Evolutionary conservation across 2,797 vertebrate species (phyloP), one percentile per base, ranked within the genome.

Genomic region (Geotrypetes seraphini): DNA sequence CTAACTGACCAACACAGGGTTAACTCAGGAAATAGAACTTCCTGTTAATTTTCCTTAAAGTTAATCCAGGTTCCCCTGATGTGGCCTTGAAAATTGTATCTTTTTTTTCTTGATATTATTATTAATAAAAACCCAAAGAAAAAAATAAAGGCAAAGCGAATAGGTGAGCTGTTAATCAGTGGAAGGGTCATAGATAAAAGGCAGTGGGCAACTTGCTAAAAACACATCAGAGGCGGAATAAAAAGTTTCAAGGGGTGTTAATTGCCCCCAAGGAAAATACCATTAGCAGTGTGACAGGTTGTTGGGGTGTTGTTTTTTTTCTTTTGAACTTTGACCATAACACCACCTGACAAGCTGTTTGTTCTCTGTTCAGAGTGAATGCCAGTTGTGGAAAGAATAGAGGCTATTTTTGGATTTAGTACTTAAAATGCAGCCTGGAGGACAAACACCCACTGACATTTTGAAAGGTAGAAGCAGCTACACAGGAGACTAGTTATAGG

Each of bases 241-340:
- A 25, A 55, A 55, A 45, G 38, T 34, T 54, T 16, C 30, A 50
- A 50, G 30, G 1, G 3, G 54, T 54, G 47, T 50, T 27, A 15
- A 36, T 62, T 59, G 55, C 47, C 62, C 50, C 57, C n/a, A n/a
- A n/a, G n/a, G n/a, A n/a, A n/a, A n/a, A 61, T 34, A 57, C 51
- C 41, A 60, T 68, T 68, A 63, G 14, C 33, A 29, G 8, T 27
- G 9, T 33, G 36, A 47, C 49, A 41, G 19, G 6, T 42, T 47
- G n/a, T n/a, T 57, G n/a, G n/a, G n/a, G n/a, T n/a, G n/a, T n/a
- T n/a, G 14, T 52, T 45, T 19, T 27, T 54, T 64, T 54, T 52
- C 44, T 57, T 57, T 39, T 46, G 14, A 50, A 17, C 30, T 41
- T 50, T 43, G 47, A 19, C 53, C 19, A 0, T 48, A 52, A 59